These are phyloP conservation scores for Coluber constrictor DNA, from an alignment of 2,797 vertebrate species.

Conservation along the genomic window DNA sequence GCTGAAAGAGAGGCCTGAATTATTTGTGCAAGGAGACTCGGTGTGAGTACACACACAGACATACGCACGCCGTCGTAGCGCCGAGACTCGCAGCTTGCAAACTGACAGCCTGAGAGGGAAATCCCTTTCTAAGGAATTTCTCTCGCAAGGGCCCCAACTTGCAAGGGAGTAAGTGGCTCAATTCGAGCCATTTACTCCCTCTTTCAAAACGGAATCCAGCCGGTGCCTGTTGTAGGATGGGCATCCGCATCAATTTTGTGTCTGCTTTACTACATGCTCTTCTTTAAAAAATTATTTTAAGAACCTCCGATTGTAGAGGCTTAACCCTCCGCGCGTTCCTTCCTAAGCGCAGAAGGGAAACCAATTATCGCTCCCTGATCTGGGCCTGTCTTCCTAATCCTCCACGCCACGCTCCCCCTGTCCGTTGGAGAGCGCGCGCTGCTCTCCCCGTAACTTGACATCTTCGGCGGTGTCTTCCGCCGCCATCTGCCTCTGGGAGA, in stretches of 20 bases:
- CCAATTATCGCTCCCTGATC: not conserved
- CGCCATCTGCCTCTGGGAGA: constrained; percentile 37
- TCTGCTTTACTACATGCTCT: accelerated
- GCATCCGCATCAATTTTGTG: not conserved
- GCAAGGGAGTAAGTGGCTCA: not conserved
- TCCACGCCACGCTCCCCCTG: not conserved
- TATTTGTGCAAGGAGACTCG: constrained; percentile 93
- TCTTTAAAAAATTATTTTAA: no score
- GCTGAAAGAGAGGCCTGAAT: constrained; percentile 89
- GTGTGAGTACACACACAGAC: constrained; percentile 81
- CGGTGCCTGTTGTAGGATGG: not conserved
- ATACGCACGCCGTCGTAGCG: no score
- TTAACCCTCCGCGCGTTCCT: not conserved
- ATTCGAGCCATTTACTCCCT: not conserved
- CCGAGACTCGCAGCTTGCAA: not conserved
- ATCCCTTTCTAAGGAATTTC: not conserved
- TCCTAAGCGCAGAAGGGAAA: not conserved
- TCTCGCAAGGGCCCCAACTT: not conserved
- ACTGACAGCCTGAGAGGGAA: no score
- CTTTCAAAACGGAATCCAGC: no score
- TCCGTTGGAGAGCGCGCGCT: no score
- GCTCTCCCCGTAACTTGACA: not conserved
- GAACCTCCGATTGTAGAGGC: not conserved
- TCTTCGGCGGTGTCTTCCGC: not conserved
- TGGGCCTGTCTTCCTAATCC: not conserved